Conservation (phyloP, 2,797 vertebrate genomes). For the Okamejei kenojei region DNA sequence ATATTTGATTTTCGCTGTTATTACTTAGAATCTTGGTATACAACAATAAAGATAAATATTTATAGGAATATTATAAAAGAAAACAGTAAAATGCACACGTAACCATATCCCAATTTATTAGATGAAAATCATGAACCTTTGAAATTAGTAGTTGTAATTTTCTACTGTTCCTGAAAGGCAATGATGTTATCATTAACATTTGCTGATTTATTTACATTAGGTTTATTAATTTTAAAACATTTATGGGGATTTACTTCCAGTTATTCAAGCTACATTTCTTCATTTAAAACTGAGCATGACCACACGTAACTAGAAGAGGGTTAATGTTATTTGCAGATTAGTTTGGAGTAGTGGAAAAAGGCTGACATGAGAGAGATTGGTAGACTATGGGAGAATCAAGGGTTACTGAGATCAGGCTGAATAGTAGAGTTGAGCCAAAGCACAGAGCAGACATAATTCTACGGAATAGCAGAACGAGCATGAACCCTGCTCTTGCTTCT, state of each 20-base stretch:
- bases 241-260: not conserved
- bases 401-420: no score
- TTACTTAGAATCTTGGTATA: not conserved
- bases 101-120: not conserved
- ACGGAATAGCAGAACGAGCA: no score
- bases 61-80: not conserved
- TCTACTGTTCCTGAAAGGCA: no score
- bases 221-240: not conserved
- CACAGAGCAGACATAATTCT: no score
- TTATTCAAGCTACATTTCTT: not conserved
- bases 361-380: no score
- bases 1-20: conserved; percentile 5
- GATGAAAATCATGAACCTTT: not conserved
- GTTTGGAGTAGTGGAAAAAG: not conserved
- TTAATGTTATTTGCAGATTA: not conserved
- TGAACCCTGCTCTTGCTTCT: no score
- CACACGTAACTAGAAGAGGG: not conserved
- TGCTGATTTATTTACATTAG: not conserved
- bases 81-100: not conserved
- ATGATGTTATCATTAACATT: not conserved
- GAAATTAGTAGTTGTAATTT: not conserved
- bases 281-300: not conserved
- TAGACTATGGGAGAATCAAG: no score
- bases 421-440: no score
- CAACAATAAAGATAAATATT: not conserved